Base-by-base conservation (phyloP, 2,797 vertebrate species). In the Sebastes cheni region DNA sequence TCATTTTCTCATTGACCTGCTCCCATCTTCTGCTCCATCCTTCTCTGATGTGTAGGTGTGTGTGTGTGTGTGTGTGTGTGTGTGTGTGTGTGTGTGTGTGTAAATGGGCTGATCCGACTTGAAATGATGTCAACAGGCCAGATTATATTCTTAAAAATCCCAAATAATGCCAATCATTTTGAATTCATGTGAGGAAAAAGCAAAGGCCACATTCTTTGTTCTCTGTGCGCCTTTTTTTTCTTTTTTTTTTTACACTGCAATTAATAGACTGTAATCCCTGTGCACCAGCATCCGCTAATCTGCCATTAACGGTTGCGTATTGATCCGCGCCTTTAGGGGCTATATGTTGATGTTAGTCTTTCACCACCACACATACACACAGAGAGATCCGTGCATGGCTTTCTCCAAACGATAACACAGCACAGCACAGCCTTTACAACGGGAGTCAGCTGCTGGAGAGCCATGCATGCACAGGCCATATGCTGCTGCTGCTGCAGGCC, bases 201-300 rank as follows among this genome's bases (percentile, higher is more conserved):
- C 56, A 56, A 50, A 85, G 86, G 80, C 88, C 91, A 71, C 32
- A 89, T 80, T 92, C 91, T 94, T 94, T 94, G 93, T 95, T 94
- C 92, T 91, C 84, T 27, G n/a, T 61, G 73, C 80, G 84, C 82
- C 74, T 90, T 84, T 32, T 29, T 29, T 59, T n/a, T 20, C 2
- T 27, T 6, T 16, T 16, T 36, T 36, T 16, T 29, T 46, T 79
- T 80, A 77, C 30, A 32, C 74, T 72, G 66, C 84, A 89, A 69
- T 88, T 87, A 85, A 86, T 30, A 66, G 62, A 30, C 67, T 50
- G 52, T 86, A 77, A 85, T 91, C 85, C 84, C 70, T 4, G 77
- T 64, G 83, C 87, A 64, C 60, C 78, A 64, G 29, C 78, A 25
- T 84, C 83, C 81, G 71, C 73, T 86, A 65, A 91, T 89, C 84